Base-by-base conservation (phyloP, 2,888 invertebrate genomes). In the Teleiodes luculella region DNA sequence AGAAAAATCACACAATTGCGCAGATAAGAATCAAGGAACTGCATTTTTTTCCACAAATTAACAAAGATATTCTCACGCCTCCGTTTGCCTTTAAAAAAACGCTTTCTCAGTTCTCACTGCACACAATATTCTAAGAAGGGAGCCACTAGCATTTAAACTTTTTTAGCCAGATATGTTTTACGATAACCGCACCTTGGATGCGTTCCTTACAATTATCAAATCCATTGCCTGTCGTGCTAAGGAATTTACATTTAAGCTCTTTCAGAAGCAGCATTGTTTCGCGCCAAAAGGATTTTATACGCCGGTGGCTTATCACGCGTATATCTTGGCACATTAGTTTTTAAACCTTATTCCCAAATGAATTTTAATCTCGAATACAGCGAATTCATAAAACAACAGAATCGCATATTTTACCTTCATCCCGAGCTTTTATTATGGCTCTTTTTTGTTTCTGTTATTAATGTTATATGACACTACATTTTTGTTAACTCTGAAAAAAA, bases 281-380 rank as follows among this genome's bases (percentile, higher is more conserved):
- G 7, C 13, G 13, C 28, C 5, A 43, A 43, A 28, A 43, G 43
- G 5, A 43, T 28, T 47, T 43, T 31, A 14, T 60, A 64, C 57
- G 55, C 50, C 49, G 55, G 56, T 55, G 37, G 53, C 59, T 74
- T 75, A 79, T 76, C 74, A 53, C 43, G 55, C 61, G 62, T 64
- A 71, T 68, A 83, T 81, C 80, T 76, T 45, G 54, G 61, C 70
- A 70, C 73, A 78, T 81, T 78, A 69, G 72, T 77, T 76, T n/a
- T 71, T 69, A 65, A 68, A 63, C 58, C 54, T 60, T 59, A 61
- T 67, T 67, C 72, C 67, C 64, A 76, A 79, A 78, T 76, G 67
- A 75, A 76, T 79, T 79, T 78, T 68, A 78, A 76, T 74, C 65
- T 66, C 59, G 46, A 60, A 54, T 58, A 72, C 72, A 62, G 76